Evolutionary conservation across 2,888 invertebrate genomes (phyloP).

Genomic region (Scaptomyza cyrtandrae): DNA sequence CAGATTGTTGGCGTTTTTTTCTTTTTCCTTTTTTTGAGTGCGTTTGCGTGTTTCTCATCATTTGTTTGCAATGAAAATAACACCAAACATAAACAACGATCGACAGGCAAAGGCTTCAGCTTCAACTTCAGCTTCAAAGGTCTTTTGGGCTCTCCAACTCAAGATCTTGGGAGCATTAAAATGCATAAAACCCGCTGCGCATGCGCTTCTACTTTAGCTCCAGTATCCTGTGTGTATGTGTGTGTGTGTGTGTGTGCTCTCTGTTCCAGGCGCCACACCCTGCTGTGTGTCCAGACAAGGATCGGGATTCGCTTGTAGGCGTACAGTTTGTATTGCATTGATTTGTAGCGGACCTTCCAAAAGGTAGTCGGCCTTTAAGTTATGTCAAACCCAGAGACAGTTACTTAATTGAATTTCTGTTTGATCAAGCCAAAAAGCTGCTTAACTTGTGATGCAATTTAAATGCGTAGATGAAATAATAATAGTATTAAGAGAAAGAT

Average conservation of each 20-base stretch:
- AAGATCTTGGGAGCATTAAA: conserved; percentile 58
- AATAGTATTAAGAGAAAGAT: conserved; percentile 2
- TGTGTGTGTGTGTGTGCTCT: conserved; percentile 7
- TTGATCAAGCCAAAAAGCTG: conserved; percentile 13
- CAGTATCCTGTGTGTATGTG: conserved; percentile 40
- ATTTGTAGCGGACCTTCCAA: conserved; percentile 48
- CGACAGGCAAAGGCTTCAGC: conserved; percentile 33
- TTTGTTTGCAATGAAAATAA: conserved; percentile 80
- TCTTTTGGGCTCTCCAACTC: background rate
- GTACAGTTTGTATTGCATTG: conserved; percentile 47
- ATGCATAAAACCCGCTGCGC: conserved; percentile 71
- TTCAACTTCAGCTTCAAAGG: background rate
- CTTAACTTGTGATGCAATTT: too few relatives aligned
- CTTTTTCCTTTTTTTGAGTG: conserved; percentile 59
- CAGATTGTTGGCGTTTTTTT: conserved; percentile 20
- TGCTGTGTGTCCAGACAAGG: conserved; percentile 59
- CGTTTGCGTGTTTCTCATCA: conserved; percentile 80
- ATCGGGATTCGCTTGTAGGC: conserved; percentile 44
- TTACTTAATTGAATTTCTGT: conserved; percentile 68
- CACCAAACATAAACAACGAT: conserved; percentile 75
- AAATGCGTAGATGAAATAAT: conserved; percentile 4
- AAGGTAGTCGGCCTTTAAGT: conserved; percentile 63
- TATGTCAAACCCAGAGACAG: conserved; percentile 71
- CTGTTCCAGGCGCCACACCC: conserved; percentile 72
- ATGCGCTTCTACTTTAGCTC: conserved; percentile 51